These are phyloP conservation scores for Manacus vitellinus DNA, from an alignment of 2,113 vertebrate genomes.

Conservation along the genomic window DNA sequence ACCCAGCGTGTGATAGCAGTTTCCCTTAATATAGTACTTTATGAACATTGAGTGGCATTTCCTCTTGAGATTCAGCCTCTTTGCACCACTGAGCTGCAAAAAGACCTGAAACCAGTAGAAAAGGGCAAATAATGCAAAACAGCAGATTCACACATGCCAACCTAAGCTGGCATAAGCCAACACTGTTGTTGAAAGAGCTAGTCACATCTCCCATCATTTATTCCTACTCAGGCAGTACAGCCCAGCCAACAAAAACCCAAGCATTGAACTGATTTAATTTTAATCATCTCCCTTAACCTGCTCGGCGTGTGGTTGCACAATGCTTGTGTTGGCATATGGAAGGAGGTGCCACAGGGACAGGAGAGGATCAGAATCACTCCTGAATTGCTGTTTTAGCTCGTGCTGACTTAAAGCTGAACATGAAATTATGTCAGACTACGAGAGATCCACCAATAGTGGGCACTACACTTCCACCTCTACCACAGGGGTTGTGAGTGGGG, in stretches of 20 bases:
- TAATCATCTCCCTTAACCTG: background rate
- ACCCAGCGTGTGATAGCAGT: background rate
- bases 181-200: background rate
- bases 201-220: background rate
- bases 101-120: background rate
- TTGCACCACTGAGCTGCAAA: background rate
- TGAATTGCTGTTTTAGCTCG: background rate
- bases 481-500: accelerated
- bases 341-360: background rate
- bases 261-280: background rate
- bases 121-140: accelerated
- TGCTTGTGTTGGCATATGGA: background rate
- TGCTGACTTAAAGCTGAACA: background rate
- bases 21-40: background rate
- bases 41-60: background rate
- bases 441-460: background rate
- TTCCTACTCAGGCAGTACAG: background rate
- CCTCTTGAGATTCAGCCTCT: background rate
- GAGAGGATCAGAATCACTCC: background rate
- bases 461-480: background rate
- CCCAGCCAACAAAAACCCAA: background rate
- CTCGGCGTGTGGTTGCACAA: accelerated
- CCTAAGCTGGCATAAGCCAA: background rate
- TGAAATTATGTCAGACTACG: background rate
- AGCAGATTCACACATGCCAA: background rate